Percentiles rank a stretch among this genome's conserved stretches.
Evolutionary conservation across 2,888 invertebrate species (phyloP).

Genomic region (Copidosoma aretas): DNA sequence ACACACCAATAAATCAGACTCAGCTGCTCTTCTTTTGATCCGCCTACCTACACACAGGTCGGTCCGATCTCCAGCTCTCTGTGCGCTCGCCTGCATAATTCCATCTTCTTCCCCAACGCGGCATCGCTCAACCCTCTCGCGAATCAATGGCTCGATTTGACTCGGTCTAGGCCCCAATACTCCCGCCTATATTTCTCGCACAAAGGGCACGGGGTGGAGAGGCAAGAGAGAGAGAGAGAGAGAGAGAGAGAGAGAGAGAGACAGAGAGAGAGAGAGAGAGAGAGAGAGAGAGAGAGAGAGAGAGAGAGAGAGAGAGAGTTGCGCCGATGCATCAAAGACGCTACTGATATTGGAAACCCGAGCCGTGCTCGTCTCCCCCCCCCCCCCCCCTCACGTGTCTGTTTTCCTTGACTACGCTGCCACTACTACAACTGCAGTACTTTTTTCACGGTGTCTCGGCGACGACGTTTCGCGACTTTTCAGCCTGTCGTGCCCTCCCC

Average conservation of each 20-base stretch:
- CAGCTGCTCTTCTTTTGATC: constrained; percentile 1
- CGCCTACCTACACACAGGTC: constrained; percentile 4
- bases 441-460: constrained; percentile 18
- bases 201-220: too few relatives aligned
- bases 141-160: constrained; percentile 33
- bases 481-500: constrained; percentile 13
- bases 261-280: constrained; percentile 7
- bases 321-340: constrained; percentile 43
- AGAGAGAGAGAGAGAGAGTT: constrained; percentile 28
- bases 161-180: constrained; percentile 4
- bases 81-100: constrained; percentile 31
- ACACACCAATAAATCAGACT: constrained; percentile 25
- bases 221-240: constrained; percentile 18
- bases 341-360: constrained; percentile 46
- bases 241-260: constrained; percentile 12
- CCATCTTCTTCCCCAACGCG: constrained; percentile 16
- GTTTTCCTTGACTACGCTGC: constrained; percentile 8
- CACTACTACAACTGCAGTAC: too few relatives aligned
- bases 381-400: constrained; percentile 3
- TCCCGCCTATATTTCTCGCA: background rate
- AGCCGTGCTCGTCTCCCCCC: constrained; percentile 35
- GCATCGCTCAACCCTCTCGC: constrained; percentile 1
- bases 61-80: constrained; percentile 28
- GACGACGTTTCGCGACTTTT: constrained; percentile 34
- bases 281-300: constrained; percentile 17